phyloP scores from a whole-genome alignment of 2,888 invertebrate species.

The Microchrysa polita region DNA sequence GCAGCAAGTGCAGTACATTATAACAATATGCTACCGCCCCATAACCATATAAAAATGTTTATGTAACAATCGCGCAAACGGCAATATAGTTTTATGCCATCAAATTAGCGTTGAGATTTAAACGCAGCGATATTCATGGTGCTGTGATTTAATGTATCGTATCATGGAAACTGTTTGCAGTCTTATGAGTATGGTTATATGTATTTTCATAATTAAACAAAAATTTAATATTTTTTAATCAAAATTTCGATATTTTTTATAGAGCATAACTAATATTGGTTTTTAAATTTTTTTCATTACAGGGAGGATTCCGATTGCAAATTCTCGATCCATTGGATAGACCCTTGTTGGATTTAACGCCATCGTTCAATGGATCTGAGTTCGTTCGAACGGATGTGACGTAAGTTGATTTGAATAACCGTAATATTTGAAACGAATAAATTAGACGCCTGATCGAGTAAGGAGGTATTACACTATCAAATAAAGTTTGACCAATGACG shows the following conservation, averaged over 20 bases:
- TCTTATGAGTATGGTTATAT: too few species aligned
- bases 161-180: too few species aligned
- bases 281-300: conserved; percentile 57
- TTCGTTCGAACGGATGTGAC: conserved; percentile 86
- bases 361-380: conserved; percentile 80
- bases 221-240: too few species aligned
- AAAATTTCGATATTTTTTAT: too few species aligned
- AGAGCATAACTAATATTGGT: too few species aligned
- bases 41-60: too few species aligned
- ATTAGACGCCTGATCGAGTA: too few species aligned
- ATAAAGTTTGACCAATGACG: too few species aligned
- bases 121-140: conserved; percentile 3
- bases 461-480: too few species aligned
- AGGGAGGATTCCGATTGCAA: conserved; percentile 93
- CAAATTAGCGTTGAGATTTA: conserved; percentile 1
- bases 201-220: too few species aligned
- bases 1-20: background rate
- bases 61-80: too few species aligned
- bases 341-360: conserved; percentile 85
- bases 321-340: conserved; percentile 85
- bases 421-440: too few species aligned
- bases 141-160: background rate
- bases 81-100: background rate
- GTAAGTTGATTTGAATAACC: conserved; percentile 69
- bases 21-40: background rate